Base-by-base conservation (phyloP, 2,113 vertebrate species). In the Shinisaurus crocodilurus region DNA sequence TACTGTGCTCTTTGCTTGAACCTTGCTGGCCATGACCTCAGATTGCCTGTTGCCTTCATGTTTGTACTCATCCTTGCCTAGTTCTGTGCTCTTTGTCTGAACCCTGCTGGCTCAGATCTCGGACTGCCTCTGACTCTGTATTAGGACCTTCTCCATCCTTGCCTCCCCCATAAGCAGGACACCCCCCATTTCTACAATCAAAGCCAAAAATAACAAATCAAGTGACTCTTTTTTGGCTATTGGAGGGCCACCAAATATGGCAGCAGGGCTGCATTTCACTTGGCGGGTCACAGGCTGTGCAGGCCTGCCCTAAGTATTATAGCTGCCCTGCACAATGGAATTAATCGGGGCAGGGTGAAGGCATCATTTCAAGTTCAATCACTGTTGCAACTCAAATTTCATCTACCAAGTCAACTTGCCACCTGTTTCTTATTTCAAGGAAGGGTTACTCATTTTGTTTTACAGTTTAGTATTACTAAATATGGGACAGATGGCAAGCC, bases 351-450 rank as follows among this genome's bases (percentile, higher is more conserved):
- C 54, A 89, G 32, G 65, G 37, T 77, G 12, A 91, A 91, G 37
- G 5, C 82, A 72, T 2, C 80, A 29, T 72, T 70, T 91, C 90
- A 82, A 43, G 40, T 85, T 75, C 92, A 87, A 93, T 37, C 57
- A 89, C 29, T 86, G 43, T n/a, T 12, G 32, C 29, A 88, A 87
- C 72, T 86, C 40, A 43, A 90, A 92, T 90, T 93, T 95, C 74
- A 69, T 23, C 13, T 12, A 75, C 6, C n/a, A 86, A 88, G 29
- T 1, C 34, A 43, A 18, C 67, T 85, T 85, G 45, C 43, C 43
- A 60, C 16, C 12, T 43, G 4, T 48, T 67, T 85, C 15, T 85
- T n/a, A 50, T 70, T 85, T 50, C 45, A 85, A 48, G 48, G 43
- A 70, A 85, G 43, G 50, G 70, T 50, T 72, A 50, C 83, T 85